Conservation (phyloP, 2,113 vertebrate genomes). For the Monarcha castaneiventris region DNA sequence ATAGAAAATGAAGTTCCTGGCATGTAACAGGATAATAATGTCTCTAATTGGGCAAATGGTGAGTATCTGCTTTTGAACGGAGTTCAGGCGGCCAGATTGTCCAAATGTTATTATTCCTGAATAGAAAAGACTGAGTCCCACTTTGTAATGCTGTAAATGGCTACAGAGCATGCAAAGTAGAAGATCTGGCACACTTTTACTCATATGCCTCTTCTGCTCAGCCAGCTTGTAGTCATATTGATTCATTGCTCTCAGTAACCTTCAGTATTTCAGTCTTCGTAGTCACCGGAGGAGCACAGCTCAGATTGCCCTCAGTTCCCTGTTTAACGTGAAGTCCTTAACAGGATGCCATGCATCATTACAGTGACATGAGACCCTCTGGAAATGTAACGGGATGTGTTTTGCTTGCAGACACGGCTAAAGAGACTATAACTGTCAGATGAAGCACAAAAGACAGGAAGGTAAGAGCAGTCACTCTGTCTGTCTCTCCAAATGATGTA, state of each 20-base stretch:
- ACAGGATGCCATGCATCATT: neutral
- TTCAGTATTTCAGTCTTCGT: neutral
- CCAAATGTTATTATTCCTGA: neutral
- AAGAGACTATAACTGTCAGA: neutral
- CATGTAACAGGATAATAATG: neutral
- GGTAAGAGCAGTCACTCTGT: neutral
- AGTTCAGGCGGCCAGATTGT: neutral
- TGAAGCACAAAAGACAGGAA: neutral
- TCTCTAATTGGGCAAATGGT: neutral
- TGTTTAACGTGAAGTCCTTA: neutral
- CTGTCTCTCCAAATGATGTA: neutral
- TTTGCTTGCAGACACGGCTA: conserved; percentile 12
- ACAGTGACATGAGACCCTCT: neutral
- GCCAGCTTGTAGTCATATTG: neutral
- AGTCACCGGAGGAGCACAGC: neutral
- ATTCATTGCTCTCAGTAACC: conserved; percentile 13
- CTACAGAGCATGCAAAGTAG: neutral
- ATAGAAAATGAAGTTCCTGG: neutral
- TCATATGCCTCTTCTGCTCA: neutral
- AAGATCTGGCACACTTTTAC: neutral
- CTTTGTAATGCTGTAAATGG: neutral
- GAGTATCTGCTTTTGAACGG: neutral
- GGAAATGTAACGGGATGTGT: neutral
- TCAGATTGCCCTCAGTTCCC: neutral
- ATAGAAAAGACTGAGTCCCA: neutral